phyloP scores from a whole-genome alignment of 2,888 invertebrate species.

The Colletes collaris region DNA sequence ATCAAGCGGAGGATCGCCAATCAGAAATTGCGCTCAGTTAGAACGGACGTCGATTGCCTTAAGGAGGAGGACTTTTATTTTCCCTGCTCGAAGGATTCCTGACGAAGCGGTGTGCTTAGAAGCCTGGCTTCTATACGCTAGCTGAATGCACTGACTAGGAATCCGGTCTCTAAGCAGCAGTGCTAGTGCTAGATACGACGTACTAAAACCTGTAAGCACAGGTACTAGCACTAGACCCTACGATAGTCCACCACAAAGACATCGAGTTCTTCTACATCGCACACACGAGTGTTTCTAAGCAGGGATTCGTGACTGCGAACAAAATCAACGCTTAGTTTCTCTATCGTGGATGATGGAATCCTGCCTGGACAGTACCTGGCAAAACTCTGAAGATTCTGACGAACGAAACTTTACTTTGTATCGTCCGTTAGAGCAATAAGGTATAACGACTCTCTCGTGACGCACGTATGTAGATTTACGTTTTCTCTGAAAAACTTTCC shows the following conservation, averaged over 20 bases:
- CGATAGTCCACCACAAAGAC: conserved; percentile 47
- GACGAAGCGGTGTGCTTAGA: conserved; percentile 56
- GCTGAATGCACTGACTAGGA: conserved; percentile 62
- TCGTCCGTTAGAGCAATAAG: too few relatives aligned
- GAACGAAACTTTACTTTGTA: background rate
- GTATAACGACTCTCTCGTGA: too few relatives aligned
- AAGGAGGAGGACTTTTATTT: conserved; percentile 60
- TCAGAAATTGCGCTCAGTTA: conserved; percentile 45
- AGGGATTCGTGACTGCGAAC: conserved; percentile 38
- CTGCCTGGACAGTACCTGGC: conserved; percentile 27
- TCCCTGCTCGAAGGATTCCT: conserved; percentile 56
- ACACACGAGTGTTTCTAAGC: conserved; percentile 39
- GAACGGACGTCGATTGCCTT: conserved; percentile 51
- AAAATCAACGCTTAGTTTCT: conserved; percentile 46
- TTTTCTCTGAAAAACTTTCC: too few relatives aligned
- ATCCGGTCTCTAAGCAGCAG: conserved; percentile 67
- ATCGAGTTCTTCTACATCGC: conserved; percentile 35
- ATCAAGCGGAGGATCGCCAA: conserved; percentile 25
- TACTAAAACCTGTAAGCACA: conserved; percentile 54
- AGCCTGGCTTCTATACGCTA: conserved; percentile 48
- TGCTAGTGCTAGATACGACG: conserved; percentile 54
- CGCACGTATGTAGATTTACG: too few relatives aligned
- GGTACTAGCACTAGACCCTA: conserved; percentile 55
- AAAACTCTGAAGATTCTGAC: conserved; percentile 8
- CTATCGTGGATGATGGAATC: conserved; percentile 45